Evolutionary conservation across 2,113 vertebrate species (phyloP), one percentile per base, ranked within the genome.

Genomic region (Paramisgurnus dabryanus): DNA sequence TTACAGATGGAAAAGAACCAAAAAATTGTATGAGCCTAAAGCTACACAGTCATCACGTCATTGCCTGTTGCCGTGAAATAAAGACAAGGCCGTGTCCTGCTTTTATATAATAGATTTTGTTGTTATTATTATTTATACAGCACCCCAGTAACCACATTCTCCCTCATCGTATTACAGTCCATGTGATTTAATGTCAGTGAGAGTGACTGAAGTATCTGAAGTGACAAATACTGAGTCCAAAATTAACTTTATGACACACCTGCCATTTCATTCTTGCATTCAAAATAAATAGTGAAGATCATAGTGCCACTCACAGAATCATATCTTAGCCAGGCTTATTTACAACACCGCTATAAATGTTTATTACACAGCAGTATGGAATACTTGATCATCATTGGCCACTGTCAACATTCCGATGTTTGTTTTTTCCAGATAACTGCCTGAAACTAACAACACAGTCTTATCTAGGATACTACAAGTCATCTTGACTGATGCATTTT

Each of bases 111-210:
- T 64, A 75, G 6, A 57, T 53, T 22, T 4, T 12, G 49, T 4
- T 12, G 49, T 57, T 80, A 68, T 80, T 76, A 71, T 77, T 77
- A 80, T 61, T 17, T 10, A n/a, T 45, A 15, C 58, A 64, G 13
- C 34, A 53, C 65, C 41, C 61, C 11, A 47, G 12, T 34, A 2
- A 53, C 47, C 49, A 18, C 72, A 41, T 76, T 64, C 72, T 71
- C 47, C 41, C 34, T 55, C 49, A 15, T 72, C 78, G 57, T 64
- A 68, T 66, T 70, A 41, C 57, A 53, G 45, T 70, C 43, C 7
- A 13, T 34, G 43, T 13, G 67, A 75, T n/a, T 43, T 50, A 53
- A 53, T 1, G 43, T 45, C 8, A 7, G 43, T 5, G 43, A 8
- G 43, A 0, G 1, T 7, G 43, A 45, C 43, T 7, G 43, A 45